A percentile compares a stretch with the other conserved stretches of the same genome.
These are phyloP conservation scores for Coelopa pilipes DNA, from an alignment of 2,888 invertebrate genomes.

Conservation along the genomic window DNA sequence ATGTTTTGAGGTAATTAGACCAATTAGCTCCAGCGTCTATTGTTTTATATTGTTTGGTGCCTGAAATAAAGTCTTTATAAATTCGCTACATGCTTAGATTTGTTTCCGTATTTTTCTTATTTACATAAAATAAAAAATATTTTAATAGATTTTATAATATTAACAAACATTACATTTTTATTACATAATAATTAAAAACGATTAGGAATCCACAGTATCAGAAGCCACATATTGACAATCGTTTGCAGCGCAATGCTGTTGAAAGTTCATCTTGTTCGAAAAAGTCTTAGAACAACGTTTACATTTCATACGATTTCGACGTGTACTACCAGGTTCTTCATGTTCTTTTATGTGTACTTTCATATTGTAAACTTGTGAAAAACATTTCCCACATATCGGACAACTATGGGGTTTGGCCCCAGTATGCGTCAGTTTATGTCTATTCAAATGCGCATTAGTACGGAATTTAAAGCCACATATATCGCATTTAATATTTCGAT, in stretches of 20 bases:
- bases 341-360: slow-evolving; percentile 54
- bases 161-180: too few relatives aligned
- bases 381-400: slow-evolving; percentile 54
- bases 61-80: too few relatives aligned
- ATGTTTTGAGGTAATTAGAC: too few relatives aligned
- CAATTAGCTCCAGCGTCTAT: too few relatives aligned
- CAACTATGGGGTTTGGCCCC: slow-evolving; percentile 59
- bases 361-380: slow-evolving; percentile 57
- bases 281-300: slow-evolving; percentile 38
- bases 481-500: slow-evolving; percentile 54
- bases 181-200: too few relatives aligned
- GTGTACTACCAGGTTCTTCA: slow-evolving; percentile 53
- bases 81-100: too few relatives aligned
- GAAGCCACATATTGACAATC: too few relatives aligned
- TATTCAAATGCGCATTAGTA: slow-evolving; percentile 67
- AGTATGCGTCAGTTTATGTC: slow-evolving; percentile 68
- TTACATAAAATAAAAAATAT: too few relatives aligned
- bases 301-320: slow-evolving; percentile 53
- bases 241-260: not conserved
- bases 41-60: too few relatives aligned
- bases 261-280: not conserved
- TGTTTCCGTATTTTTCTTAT: too few relatives aligned
- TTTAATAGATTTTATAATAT: too few relatives aligned
- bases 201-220: too few relatives aligned
- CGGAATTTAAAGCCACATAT: slow-evolving; percentile 66